These are phyloP conservation scores for Esperia sulphurella DNA, from an alignment of 2,888 invertebrate species.

Conservation along the genomic window DNA sequence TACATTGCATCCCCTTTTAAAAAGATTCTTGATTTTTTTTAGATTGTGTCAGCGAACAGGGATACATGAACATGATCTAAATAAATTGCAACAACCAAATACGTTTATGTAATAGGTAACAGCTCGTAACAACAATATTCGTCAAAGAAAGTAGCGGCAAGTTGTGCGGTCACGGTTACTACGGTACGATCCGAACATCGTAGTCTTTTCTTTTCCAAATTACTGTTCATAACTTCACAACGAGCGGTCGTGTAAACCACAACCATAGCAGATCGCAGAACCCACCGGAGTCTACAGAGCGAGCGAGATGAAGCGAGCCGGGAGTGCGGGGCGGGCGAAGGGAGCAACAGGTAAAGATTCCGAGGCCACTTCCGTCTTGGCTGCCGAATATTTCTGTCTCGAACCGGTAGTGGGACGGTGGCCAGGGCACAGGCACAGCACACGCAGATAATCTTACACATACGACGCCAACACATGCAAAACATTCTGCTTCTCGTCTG, in stretches of 20 bases:
- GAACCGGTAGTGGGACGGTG: slow-evolving; percentile 77
- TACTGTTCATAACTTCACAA: slow-evolving; percentile 63
- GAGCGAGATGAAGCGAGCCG: slow-evolving; percentile 53
- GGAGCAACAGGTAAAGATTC: slow-evolving; percentile 80
- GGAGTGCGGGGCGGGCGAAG: slow-evolving; percentile 67
- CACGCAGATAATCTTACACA: neutral
- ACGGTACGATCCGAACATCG: slow-evolving; percentile 47
- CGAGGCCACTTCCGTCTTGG: slow-evolving; percentile 80
- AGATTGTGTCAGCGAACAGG: too few relatives aligned
- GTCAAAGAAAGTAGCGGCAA: slow-evolving; percentile 62
- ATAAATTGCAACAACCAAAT: too few relatives aligned
- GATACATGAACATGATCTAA: neutral
- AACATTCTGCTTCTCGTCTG: slow-evolving; percentile 15
- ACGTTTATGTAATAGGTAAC: slow-evolving; percentile 5
- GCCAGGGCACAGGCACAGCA: slow-evolving; percentile 45
- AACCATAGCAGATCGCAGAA: slow-evolving; percentile 21
- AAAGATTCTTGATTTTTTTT: too few relatives aligned
- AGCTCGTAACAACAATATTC: slow-evolving; percentile 25
- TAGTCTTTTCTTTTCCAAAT: slow-evolving; percentile 69
- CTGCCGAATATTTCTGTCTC: slow-evolving; percentile 80
- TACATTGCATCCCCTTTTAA: too few relatives aligned
- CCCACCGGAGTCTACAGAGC: slow-evolving; percentile 31
- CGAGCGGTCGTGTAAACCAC: slow-evolving; percentile 48
- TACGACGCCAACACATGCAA: slow-evolving; percentile 8
- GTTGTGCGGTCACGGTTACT: slow-evolving; percentile 70